phyloP scores from a whole-genome alignment of 2,113 vertebrate species.

The Acinonyx jubatus region DNA sequence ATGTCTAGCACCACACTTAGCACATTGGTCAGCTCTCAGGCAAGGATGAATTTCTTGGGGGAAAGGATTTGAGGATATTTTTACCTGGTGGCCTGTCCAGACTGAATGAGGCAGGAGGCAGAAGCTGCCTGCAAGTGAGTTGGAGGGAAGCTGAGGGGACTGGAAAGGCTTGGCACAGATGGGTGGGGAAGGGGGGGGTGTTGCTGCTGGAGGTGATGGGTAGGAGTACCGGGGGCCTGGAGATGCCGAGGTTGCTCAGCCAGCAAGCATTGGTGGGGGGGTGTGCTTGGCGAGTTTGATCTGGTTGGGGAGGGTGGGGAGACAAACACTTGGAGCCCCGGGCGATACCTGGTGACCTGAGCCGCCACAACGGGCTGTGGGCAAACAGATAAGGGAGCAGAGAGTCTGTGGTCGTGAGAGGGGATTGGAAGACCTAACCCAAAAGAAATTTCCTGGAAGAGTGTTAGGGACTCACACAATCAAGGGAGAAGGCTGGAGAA shows the following conservation, averaged over 20 bases:
- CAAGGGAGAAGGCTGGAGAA: not conserved
- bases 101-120: not conserved
- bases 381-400: not conserved
- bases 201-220: not conserved
- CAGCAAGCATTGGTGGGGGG: not conserved
- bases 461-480: not conserved
- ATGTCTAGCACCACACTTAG: not conserved
- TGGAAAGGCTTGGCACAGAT: not conserved
- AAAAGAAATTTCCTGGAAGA: not conserved
- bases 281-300: not conserved
- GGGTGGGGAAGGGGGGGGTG: not conserved
- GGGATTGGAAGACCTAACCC: not conserved
- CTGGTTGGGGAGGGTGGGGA: not conserved
- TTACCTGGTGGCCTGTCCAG: not conserved
- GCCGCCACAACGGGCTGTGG: not conserved
- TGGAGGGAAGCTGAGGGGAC: not conserved
- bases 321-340: accelerated
- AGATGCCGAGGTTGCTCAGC: not conserved
- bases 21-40: not conserved
- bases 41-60: not conserved
- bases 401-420: not conserved
- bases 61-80: not conserved
- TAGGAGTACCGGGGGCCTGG: not conserved
- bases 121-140: not conserved
- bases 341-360: not conserved